Evolutionary conservation across 2,113 vertebrate species (phyloP).

Genomic region (Ciconia maguari): DNA sequence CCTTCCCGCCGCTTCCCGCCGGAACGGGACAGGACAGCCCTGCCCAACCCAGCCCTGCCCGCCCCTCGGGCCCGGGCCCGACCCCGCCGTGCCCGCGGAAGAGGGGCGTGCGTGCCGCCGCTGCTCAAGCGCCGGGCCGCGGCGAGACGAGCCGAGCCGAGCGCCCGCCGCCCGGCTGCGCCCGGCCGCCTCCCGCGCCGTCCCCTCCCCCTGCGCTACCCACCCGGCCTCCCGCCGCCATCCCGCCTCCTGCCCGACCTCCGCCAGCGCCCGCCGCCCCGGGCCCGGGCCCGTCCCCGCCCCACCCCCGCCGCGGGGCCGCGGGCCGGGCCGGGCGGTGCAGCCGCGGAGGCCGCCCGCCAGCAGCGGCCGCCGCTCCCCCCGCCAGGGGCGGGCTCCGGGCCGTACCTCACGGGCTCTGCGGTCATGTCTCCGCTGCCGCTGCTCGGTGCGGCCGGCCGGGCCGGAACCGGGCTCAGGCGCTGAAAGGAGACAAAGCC

Average conservation of each 20-base stretch:
- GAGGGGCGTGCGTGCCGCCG: neutral
- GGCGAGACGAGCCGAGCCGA: neutral
- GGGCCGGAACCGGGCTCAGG: slow-evolving; percentile 32
- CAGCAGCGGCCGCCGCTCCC: neutral
- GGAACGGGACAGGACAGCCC: neutral
- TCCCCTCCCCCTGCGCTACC: neutral
- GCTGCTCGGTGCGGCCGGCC: slow-evolving; percentile 6
- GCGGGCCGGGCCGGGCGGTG: neutral
- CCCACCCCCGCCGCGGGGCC: neutral
- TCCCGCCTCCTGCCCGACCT: neutral
- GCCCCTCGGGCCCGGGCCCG: neutral
- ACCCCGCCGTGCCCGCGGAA: neutral
- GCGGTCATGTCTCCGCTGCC: slow-evolving; percentile 75
- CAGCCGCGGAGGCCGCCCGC: neutral
- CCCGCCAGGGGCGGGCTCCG: neutral
- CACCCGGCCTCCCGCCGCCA: neutral
- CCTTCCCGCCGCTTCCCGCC: neutral
- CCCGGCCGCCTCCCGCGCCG: neutral
- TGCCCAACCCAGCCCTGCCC: neutral
- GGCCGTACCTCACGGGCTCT: slow-evolving; percentile 75
- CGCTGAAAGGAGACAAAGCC: slow-evolving; percentile 58
- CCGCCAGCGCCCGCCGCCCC: neutral
- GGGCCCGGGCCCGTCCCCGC: neutral
- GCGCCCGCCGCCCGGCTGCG: neutral
- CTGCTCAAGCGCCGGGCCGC: neutral